Base-by-base conservation (phyloP, 2,113 vertebrate species). In the Chaetops frenatus region DNA sequence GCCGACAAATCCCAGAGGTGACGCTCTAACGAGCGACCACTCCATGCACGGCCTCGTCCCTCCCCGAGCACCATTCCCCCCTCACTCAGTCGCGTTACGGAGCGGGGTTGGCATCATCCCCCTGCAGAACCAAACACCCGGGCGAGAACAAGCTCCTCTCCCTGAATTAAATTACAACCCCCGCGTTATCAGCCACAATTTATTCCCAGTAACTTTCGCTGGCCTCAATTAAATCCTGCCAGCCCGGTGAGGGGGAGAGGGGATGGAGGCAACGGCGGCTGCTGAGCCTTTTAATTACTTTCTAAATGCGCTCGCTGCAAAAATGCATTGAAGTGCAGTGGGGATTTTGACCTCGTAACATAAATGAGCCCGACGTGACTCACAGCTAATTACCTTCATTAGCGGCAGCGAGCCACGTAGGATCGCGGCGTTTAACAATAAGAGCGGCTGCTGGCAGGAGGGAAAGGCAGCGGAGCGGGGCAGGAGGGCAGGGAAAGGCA, bases 201-300 rank as follows among this genome's bases (percentile, higher is more conserved):
- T 86, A 97, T 90, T 70, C 57, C 90, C 47, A 71, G 76, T 81
- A 95, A 95, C 94, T 94, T 94, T 97, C 94, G 28, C 81, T 71
- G 96, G 96, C 96, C 97, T 94, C 97, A 96, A 96, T 97, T 97
- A 97, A 97, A 96, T 94, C 87, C 93, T 38, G 60, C 86, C 73
- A 33, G 70, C 14, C 15, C 7, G 3, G 51, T 57, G 86, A 74
- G 87, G 20, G 61, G 58, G 79, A 85, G 69, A 84, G 61, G 80
- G 54, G 82, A 66, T 44, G 35, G 6, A 62, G 92, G 51, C 70
- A 85, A 25, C 80, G 86, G 9, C 16, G 31, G 48, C 92, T 10
- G 60, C 93, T 17, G 42, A 90, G 93, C 92, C 94, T 96, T 96
- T 97, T 97, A 96, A 98, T 97, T 97, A 96, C 96, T 94, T 97